These are phyloP conservation scores for Montipora capricornis DNA, from an alignment of 64 coral and sea anemone species.

Conservation along the genomic window DNA sequence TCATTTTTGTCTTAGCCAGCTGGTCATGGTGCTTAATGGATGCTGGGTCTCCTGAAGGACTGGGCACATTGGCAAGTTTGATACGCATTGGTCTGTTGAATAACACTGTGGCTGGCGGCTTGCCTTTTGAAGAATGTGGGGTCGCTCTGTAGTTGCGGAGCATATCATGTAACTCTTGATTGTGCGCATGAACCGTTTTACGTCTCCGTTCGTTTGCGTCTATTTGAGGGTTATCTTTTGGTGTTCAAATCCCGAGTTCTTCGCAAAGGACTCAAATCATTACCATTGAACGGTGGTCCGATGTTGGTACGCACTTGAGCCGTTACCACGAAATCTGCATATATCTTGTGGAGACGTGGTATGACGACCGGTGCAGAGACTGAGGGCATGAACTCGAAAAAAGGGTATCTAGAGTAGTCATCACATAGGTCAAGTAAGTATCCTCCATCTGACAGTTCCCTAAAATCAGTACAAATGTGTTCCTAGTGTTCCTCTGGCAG, in stretches of 20 bases:
- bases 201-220: constrained; percentile 20
- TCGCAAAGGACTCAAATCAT: neutral
- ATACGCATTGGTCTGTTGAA: constrained; percentile 62
- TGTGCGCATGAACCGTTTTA: constrained; percentile 24
- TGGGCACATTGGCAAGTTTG: neutral
- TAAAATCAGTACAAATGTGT: constrained; percentile 69
- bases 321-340: constrained; percentile 43
- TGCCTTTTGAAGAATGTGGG: neutral
- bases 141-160: constrained; percentile 35
- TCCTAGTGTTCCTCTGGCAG: constrained; percentile 59
- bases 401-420: constrained; percentile 61
- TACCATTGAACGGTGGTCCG: too few relatives aligned
- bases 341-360: constrained; percentile 33
- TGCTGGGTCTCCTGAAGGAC: constrained; percentile 55
- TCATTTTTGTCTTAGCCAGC: constrained; percentile 51
- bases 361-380: constrained; percentile 13
- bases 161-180: constrained; percentile 27
- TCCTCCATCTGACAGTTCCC: constrained; percentile 34
- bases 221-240: constrained; percentile 41
- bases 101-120: constrained; percentile 43
- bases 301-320: constrained; percentile 26
- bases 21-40: constrained; percentile 14
- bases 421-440: constrained; percentile 25
- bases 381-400: constrained; percentile 35
- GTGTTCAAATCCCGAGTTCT: constrained; percentile 44